Conservation (phyloP, 2,113 vertebrate genomes). For the Amblyopsis rosae region DNA sequence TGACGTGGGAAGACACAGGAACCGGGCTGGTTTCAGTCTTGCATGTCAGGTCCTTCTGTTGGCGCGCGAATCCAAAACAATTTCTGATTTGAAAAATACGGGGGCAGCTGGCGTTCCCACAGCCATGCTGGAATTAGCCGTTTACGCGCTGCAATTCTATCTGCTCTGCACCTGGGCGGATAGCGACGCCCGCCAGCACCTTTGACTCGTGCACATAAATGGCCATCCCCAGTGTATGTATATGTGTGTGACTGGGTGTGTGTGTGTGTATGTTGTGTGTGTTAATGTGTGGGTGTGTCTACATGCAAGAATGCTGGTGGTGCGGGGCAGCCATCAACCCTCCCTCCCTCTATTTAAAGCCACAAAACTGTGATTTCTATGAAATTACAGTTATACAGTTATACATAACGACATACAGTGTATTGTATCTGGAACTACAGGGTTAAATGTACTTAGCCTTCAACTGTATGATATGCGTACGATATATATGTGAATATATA, state of each 20-base stretch:
- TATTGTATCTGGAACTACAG: too few species aligned
- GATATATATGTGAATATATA: too few species aligned
- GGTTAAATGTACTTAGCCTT: too few species aligned
- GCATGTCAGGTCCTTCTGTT: conserved; percentile 78
- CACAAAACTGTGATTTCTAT: too few species aligned
- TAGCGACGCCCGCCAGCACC: conserved; percentile 81
- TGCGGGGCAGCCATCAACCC: not conserved
- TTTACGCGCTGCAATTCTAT: conserved; percentile 80
- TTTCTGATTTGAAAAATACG: conserved; percentile 78
- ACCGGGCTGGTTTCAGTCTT: conserved; percentile 71
- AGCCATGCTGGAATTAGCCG: conserved; percentile 76
- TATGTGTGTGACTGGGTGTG: conserved; percentile 3
- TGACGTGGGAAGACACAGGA: conserved; percentile 66
- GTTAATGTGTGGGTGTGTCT: not conserved
- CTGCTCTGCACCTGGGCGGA: conserved; percentile 87
- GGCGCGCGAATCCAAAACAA: conserved; percentile 74
- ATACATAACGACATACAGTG: too few species aligned
- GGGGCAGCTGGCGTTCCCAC: conserved; percentile 84
- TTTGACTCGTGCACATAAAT: conserved; percentile 72
- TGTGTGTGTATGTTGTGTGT: not conserved
- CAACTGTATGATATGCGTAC: too few species aligned
- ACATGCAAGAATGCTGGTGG: not conserved
- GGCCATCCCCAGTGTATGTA: conserved; percentile 9
- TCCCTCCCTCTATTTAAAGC: not conserved
- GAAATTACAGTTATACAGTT: too few species aligned